phyloP scores from a whole-genome alignment of 2,113 vertebrate species.

The Hyaena hyaena region DNA sequence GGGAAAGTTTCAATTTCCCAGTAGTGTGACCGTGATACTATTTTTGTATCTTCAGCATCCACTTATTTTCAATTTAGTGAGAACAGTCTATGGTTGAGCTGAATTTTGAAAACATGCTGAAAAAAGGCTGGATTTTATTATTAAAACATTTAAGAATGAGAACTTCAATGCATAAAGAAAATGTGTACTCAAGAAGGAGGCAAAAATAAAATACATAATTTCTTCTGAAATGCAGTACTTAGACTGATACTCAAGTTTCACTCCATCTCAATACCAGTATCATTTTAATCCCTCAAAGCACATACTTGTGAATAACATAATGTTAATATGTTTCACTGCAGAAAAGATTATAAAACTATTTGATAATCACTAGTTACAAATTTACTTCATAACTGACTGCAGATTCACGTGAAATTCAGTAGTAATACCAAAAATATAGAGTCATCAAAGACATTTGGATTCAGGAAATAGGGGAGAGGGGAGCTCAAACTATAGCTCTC shows the following conservation, averaged over 20 bases:
- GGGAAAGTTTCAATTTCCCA: constrained; percentile 77
- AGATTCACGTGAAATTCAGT: background rate
- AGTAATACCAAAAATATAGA: background rate
- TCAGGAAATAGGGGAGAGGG: background rate
- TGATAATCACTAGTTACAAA: background rate
- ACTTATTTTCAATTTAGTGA: constrained; percentile 67
- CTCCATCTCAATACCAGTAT: background rate
- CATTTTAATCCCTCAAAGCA: background rate
- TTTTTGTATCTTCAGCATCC: constrained; percentile 61
- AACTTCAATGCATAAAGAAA: background rate
- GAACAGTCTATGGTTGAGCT: constrained; percentile 33
- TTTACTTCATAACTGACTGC: background rate
- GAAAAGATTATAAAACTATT: background rate
- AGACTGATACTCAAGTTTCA: constrained; percentile 22
- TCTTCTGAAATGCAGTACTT: background rate
- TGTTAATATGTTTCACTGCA: background rate
- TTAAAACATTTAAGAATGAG: constrained; percentile 3
- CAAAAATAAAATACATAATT: background rate
- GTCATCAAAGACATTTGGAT: background rate
- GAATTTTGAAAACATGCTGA: constrained; percentile 13
- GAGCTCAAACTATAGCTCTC: background rate
- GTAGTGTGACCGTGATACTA: constrained; percentile 73
- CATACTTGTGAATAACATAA: background rate
- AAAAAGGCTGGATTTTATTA: background rate
- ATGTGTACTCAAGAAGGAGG: background rate